Base-by-base conservation (phyloP, 2,888 invertebrate genomes). In the Camponotus fellah region DNA sequence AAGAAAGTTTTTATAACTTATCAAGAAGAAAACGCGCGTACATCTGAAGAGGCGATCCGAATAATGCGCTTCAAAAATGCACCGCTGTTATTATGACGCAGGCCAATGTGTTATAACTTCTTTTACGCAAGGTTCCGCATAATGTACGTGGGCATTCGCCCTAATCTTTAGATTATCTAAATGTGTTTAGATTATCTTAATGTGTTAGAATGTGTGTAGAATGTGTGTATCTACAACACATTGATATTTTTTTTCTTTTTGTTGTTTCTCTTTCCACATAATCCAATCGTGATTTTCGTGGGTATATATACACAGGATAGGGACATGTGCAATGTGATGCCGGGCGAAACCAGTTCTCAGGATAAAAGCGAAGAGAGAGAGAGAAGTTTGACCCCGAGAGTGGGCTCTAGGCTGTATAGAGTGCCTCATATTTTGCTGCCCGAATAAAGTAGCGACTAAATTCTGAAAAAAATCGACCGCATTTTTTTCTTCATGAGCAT, bases 261-360 rank as follows among this genome's bases (percentile, higher is more conserved):
- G 17, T 17, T 17, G 17, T 49, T 49, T 49, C 49, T 74, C 79
- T 56, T 60, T 32, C 58, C 62, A 2, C 43, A 26, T 88, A 89
- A 89, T 89, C 83, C 85, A 86, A 89, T 89, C 88, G 84, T 66
- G 83, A 89, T 89, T 85, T 86, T 79, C 75, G 82, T 72, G 83
- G 69, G 74, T 80, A 72, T 69, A 83, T 80, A 72, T 69, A 83
- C 32, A 56, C 58, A 76, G 60, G 77, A 88, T 53, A 82, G 85
- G 79, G 85, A 75, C 83, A 72, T 68, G 74, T 84, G 88, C 88
- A 87, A 87, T 83, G 85, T 85, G 86, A 90, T 88, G 90, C 90
- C 84, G 79, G 60, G 12, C 60, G 87, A 90, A 90, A 90, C 89
- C 89, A 90, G 89, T 90, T 90, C 90, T 86, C 82, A 82, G 88